Base-by-base conservation (phyloP, 2,888 invertebrate species). In the Schizotus pectinicornis region DNA sequence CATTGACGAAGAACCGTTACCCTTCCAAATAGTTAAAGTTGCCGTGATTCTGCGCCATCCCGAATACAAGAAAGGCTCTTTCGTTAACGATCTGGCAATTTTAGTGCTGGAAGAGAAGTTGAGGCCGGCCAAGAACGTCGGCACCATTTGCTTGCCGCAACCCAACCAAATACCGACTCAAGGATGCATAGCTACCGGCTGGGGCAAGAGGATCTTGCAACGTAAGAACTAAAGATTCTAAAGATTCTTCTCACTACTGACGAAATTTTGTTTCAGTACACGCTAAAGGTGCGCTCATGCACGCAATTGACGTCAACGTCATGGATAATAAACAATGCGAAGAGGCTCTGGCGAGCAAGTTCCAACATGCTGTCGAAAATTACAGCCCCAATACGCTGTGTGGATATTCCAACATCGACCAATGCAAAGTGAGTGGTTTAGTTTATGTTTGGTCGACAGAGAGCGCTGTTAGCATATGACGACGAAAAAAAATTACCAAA, bases 171-270 rank as follows among this genome's bases (percentile, higher is more conserved):
- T 85, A 0, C 83, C 84, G 56, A 86, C 86, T 56, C 69, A 71
- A 59, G 85, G 86, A 47, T 93, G 93, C 64, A 85, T 91, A 5
- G 87, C 89, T 0, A 91, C 92, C 48, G 93, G 93, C 45, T 94
- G 92, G 92, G 92, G 92, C 65, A 91, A 92, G 76, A 83, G 85
- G 63, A 88, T 90, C 3, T 75, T 93, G 46, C 87, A 88, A 85
- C 85, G 92, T 93, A 81, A 84, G 84, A 74, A 41, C 31, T n/a
- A n/a, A n/a, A n/a, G n/a, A n/a, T n/a, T n/a, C n/a, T n/a, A n/a
- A n/a, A n/a, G n/a, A n/a, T n/a, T n/a, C n/a, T n/a, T n/a, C n/a
- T n/a, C n/a, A n/a, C n/a, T n/a, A n/a, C 5, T 22, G 5, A 22
- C 22, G 22, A 22, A 22, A 22, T 22, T 22, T 62, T 38, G 64